Conservation (phyloP, 2,113 vertebrate genomes). For the Eudyptes chrysolophus region DNA sequence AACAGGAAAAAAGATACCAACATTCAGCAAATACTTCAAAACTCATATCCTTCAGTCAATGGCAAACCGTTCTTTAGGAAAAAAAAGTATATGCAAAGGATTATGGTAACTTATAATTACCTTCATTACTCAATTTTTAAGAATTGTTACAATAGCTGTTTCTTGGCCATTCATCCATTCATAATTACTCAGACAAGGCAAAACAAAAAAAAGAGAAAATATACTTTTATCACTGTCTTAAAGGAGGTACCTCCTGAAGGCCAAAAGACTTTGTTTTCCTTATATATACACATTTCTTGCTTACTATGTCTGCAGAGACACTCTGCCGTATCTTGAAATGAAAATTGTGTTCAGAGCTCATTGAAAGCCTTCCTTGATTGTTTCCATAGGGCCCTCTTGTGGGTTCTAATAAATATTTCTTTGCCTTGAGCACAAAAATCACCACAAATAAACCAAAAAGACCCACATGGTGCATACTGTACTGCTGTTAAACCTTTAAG, state of each 20-base stretch:
- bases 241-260: not conserved
- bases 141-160: not conserved
- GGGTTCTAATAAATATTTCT: not conserved
- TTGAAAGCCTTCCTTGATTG: not conserved
- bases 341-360: not conserved
- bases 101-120: not conserved
- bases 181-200: not conserved
- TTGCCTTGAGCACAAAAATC: not conserved
- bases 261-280: not conserved
- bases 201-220: not conserved
- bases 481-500: not conserved
- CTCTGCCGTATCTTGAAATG: not conserved
- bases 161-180: not conserved
- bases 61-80: accelerated
- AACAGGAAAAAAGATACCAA: not conserved
- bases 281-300: not conserved
- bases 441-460: not conserved
- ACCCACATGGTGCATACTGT: not conserved
- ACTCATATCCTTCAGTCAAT: not conserved
- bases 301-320: not conserved
- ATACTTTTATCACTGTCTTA: not conserved
- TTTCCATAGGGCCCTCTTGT: not conserved
- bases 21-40: not conserved
- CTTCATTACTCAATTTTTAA: not conserved
- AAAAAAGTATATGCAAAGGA: not conserved